Percentiles rank a stretch among this genome's conserved stretches.
phyloP scores from a whole-genome alignment of 2,113 vertebrate species.

The Furnarius figulus region DNA sequence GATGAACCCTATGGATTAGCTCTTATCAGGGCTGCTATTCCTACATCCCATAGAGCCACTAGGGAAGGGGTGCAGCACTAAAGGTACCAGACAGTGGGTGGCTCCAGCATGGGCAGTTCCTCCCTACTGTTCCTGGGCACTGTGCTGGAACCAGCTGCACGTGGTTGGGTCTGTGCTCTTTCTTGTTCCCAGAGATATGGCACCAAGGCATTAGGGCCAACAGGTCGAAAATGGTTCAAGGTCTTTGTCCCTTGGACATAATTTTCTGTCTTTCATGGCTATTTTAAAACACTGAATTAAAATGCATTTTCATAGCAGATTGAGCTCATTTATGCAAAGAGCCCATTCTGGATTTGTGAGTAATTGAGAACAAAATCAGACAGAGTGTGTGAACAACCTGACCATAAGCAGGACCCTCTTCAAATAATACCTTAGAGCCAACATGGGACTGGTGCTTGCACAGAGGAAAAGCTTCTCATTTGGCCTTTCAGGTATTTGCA shows the following conservation, averaged over 20 bases:
- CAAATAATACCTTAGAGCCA: not conserved
- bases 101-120: not conserved
- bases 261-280: not conserved
- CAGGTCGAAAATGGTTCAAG: not conserved
- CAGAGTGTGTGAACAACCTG: not conserved
- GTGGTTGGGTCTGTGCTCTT: accelerated
- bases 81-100: accelerated
- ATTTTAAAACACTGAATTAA: not conserved
- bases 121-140: not conserved
- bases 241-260: not conserved
- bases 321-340: not conserved
- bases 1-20: not conserved
- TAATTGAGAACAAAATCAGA: not conserved
- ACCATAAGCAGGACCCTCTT: not conserved
- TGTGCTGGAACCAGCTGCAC: not conserved
- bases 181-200: not conserved
- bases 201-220: not conserved
- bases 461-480: not conserved
- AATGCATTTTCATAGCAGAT: not conserved
- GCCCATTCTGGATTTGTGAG: not conserved
- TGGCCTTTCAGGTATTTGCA: not conserved
- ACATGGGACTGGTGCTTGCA: accelerated
- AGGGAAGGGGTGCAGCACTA: not conserved
- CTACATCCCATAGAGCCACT: not conserved
- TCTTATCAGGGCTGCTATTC: not conserved